Evolutionary conservation across 2,797 vertebrate species (phyloP), one percentile per base, ranked within the genome.

Genomic region (Sternarchorhynchus goeldii): DNA sequence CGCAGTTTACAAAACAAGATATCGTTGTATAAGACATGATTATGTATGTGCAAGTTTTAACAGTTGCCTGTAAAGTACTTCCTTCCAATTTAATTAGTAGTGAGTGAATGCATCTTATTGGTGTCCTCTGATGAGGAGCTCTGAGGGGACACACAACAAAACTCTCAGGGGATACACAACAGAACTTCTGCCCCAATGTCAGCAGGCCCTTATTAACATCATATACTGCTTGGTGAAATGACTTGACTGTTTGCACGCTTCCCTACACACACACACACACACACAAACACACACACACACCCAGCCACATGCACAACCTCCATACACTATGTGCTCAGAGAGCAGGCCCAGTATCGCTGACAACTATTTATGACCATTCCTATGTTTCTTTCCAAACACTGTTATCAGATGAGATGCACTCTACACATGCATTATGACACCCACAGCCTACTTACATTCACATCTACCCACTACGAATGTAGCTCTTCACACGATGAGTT

Each of bases 361-460:
- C 74, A 79, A 71, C 77, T 73, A 66, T 66, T 84, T 79, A 80
- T 71, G 63, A 77, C 45, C 77, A 67, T 79, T 59, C 62, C 41
- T 18, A 8, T 80, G 75, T 75, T 82, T 68, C 65, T 75, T 82
- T 73, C 65, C 58, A 79, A 65, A 29, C 16, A 36, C 74, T 77
- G 71, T 80, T 69, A 77, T 75, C 31, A 71, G 60, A 79, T 74
- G 63, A 63, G 58, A 41, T 21, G 14, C 14, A 2, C 18, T 79
- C 76, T 31, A 68, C 69, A 78, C 70, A 75, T 60, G 55, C 5
- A 36, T 32, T 56, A 70, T 41, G 31, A 73, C 62, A 79, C 70
- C 71, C 63, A 50, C 71, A 73, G 36, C 70, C 71, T 60, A 36
- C 41, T 60, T 60, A 67, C 70, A 55, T n/a, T 56, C 55, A 6